phyloP scores from a whole-genome alignment of 37 sponge, comb jelly and placozoan genomes.

The Halichondria panicea region DNA sequence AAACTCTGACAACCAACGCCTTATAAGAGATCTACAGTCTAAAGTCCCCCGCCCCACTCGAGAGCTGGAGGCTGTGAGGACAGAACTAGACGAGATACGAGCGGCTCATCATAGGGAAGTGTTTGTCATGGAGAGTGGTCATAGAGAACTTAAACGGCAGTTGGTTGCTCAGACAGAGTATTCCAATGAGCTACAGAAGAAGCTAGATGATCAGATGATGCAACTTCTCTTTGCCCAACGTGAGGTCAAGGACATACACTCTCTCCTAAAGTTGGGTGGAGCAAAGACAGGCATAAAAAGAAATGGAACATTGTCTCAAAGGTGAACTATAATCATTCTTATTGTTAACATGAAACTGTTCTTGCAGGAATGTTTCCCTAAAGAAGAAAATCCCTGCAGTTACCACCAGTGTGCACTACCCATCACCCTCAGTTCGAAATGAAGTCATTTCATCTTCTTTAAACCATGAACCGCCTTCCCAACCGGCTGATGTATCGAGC shows the following conservation, averaged over 20 bases:
- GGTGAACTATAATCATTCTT: no score
- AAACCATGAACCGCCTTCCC: background rate
- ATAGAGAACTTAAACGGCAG: slow-evolving; percentile 21
- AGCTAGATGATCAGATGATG: slow-evolving; percentile 25
- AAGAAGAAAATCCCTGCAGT: background rate
- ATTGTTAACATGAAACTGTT: no score
- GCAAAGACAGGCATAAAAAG: background rate
- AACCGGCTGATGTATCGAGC: slow-evolving; percentile 4
- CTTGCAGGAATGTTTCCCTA: background rate
- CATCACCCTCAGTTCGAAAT: background rate
- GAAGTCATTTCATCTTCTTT: background rate
- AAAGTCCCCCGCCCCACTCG: slow-evolving; percentile 1
- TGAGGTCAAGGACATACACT: slow-evolving; percentile 27
- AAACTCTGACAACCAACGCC: slow-evolving; percentile 29
- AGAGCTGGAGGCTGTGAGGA: slow-evolving; percentile 20
- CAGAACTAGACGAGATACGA: background rate
- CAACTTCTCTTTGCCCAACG: slow-evolving; percentile 39
- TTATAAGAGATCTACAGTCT: slow-evolving; percentile 26
- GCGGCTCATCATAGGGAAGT: slow-evolving; percentile 23
- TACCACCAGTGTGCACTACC: background rate
- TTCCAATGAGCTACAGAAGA: slow-evolving; percentile 20
- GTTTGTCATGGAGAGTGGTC: slow-evolving; percentile 15
- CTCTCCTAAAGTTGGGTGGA: slow-evolving; percentile 10
- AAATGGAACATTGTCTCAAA: background rate
- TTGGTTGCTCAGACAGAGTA: slow-evolving; percentile 8